Base-by-base conservation (phyloP, 2,113 vertebrate genomes). In the Cololabis saira region DNA sequence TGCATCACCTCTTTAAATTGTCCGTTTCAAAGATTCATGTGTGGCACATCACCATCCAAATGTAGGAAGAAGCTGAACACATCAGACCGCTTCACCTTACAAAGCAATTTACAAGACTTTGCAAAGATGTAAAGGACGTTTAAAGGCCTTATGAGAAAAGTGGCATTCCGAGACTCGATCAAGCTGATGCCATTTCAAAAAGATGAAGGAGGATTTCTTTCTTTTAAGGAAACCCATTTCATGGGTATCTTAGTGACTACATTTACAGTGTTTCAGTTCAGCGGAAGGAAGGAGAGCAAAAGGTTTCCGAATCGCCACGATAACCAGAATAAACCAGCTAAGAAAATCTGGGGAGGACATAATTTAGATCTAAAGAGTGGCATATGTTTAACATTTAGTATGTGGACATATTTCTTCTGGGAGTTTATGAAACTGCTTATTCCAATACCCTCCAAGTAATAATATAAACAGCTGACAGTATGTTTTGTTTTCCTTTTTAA, bases 1-100 rank as follows among this genome's bases (percentile, higher is more conserved):
- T 91, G 76, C 90, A 79, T 90, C 90, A 91, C 69, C 67, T 77
- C 61, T 76, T 81, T 76, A 79, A 63, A 83, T 80, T 68, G 59
- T 15, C 42, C 33, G 52, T 81, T 64, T 64, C 60, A 80, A 79
- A 75, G 70, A 85, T 50, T 49, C 15, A 3, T 45, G 53, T 60
- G 55, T n/a, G 43, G 61, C 64, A 62, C 49, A 60, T 82, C 67
- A 67, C 66, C 75, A 74, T 68, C 19, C 62, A 84, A 73, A 73
- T 75, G 62, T 67, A 80, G 84, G 82, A 73, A 86, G 67, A 71
- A 22, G 52, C 71, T 12, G 15, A 66, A 45, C 74, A 80, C 76
- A 33, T 71, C 54, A 48, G 27, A 56, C 67, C 11, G 56, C 58
- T 16, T 14, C 22, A 59, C 72, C 70, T 53, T 21, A 74, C 87